Evolutionary conservation across 1,140 invertebrate species (phyloP).

Genomic region (Hyles vespertilio): DNA sequence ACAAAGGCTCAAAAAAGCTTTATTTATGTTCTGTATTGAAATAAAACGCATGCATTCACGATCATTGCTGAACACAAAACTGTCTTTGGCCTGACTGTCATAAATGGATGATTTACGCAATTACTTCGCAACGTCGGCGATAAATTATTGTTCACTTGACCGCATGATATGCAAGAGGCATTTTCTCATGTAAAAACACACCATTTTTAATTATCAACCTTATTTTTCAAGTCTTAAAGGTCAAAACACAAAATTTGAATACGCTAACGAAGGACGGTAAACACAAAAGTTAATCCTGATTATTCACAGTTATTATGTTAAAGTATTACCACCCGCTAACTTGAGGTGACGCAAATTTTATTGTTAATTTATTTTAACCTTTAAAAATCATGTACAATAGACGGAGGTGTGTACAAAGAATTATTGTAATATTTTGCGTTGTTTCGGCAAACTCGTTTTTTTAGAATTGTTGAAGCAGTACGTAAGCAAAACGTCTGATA

Average conservation of each 20-base stretch:
- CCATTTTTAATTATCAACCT: constrained; percentile 13
- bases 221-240: constrained; percentile 20
- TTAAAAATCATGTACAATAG: too few relatives aligned
- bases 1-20: constrained; percentile 19
- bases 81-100: constrained; percentile 57
- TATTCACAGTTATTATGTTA: constrained; percentile 66
- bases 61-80: constrained; percentile 50
- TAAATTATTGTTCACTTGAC: constrained; percentile 70
- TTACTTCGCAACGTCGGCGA: constrained; percentile 66
- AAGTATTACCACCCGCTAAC: constrained; percentile 65
- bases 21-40: constrained; percentile 40
- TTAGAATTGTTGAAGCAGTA: too few relatives aligned
- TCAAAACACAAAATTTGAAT: background rate
- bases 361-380: too few relatives aligned
- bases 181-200: constrained; percentile 23
- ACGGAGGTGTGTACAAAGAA: too few relatives aligned
- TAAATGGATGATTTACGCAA: constrained; percentile 75
- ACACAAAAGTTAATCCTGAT: constrained; percentile 47
- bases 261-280: constrained; percentile 11
- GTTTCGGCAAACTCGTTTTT: too few relatives aligned
- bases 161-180: constrained; percentile 36
- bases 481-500: too few relatives aligned
- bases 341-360: constrained; percentile 45
- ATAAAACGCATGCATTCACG: constrained; percentile 33
- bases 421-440: too few relatives aligned